Evolutionary conservation across 2,797 vertebrate genomes (phyloP), one percentile per base, ranked within the genome.

Genomic region (Choloepus didactylus): DNA sequence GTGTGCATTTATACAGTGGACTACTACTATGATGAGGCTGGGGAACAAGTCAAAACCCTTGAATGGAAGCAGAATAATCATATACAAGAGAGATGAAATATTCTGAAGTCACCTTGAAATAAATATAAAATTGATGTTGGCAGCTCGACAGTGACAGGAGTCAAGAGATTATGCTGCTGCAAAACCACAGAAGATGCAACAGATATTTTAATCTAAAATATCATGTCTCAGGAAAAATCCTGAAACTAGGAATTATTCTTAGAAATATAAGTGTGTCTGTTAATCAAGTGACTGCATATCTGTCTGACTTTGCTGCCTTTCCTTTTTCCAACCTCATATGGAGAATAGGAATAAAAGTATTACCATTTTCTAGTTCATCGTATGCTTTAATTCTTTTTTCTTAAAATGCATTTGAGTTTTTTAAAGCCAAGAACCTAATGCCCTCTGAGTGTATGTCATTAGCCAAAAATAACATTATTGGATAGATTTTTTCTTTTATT

Each of bases 71-170:
- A 89, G 38, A 89, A 87, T 84, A 80, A 95, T 96, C 62, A 91
- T 44, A 93, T 41, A 70, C 54, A 79, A 93, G 62, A 83, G 41
- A 97, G 81, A 86, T 85, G 89, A 97, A 93, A 76, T 92, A 94
- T 88, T 86, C 46, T 93, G 95, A 89, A 93, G 95, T 96, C 91
- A 97, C 96, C 94, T 97, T 96, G 96, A 96, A 96, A 94, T 95
- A 88, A 94, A 96, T 94, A 79, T 70, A 95, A 97, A 94, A 96
- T 95, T 95, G 87, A 85, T 97, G 91, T 93, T 96, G 81, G 87
- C 87, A 95, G 87, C 46, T 95, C 6, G 9, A 38, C 35, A 87
- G 91, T 95, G 87, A 95, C 89, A 95, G 46, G n/a, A 96, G 89
- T 95, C 85, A 94, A 83, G 91, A 82, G 86, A 93, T 91, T 93